Conservation (phyloP, 1,140 invertebrate genomes). For the Cotesia typhae region DNA sequence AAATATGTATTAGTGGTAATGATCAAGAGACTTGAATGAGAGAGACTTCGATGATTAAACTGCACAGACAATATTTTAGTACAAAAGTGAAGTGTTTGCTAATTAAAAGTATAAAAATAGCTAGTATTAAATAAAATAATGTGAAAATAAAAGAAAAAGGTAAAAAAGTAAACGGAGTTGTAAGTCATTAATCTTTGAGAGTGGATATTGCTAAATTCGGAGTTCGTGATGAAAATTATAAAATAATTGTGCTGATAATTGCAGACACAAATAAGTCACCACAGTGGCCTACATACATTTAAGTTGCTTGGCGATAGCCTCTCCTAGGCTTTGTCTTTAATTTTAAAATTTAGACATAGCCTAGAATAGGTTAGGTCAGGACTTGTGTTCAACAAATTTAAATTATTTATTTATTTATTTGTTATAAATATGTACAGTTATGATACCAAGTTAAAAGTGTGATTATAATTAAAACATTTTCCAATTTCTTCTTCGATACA, state of each 20-base stretch:
- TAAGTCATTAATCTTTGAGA: no score
- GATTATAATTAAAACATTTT: no score
- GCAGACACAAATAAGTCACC: background rate
- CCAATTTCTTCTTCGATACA: no score
- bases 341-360: conserved; percentile 60
- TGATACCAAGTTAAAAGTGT: background rate
- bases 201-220: background rate
- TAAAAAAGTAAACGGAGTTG: no score
- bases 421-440: background rate
- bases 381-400: conserved; percentile 47
- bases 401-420: background rate
- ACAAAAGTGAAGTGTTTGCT: conserved; percentile 5
- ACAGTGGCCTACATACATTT: conserved; percentile 19
- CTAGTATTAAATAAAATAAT: conserved; percentile 5
- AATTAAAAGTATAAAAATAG: conserved; percentile 38
- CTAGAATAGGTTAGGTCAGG: conserved; percentile 66
- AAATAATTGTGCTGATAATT: background rate
- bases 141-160: no score
- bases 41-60: conserved; percentile 46
- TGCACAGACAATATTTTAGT: conserved; percentile 31
- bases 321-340: conserved; percentile 66
- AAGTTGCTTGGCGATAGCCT: conserved; percentile 62
- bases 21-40: conserved; percentile 37
- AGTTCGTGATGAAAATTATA: background rate
- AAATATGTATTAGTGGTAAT: no score